Conservation (phyloP, 2,113 vertebrate genomes). For the Gymnogyps californianus region DNA sequence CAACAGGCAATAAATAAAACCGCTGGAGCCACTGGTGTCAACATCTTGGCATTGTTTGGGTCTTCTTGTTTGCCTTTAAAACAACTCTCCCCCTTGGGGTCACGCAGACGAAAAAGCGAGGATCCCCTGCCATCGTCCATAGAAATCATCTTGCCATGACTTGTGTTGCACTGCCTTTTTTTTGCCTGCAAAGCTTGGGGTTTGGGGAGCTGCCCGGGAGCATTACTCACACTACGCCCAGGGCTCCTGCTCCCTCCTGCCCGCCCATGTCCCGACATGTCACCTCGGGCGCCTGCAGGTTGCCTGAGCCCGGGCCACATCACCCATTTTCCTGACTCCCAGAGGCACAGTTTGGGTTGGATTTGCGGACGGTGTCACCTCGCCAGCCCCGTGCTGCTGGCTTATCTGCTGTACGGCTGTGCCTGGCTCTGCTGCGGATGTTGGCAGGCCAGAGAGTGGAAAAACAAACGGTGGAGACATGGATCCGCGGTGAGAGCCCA, state of each 20-base stretch:
- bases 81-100: constrained; percentile 39
- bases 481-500: neutral
- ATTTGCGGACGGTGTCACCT: neutral
- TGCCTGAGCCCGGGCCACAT: accelerated
- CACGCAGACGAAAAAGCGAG: neutral
- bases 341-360: neutral
- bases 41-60: constrained; percentile 66
- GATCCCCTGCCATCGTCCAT: neutral
- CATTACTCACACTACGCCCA: accelerated
- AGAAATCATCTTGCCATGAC: neutral
- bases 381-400: accelerated
- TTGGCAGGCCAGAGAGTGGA: neutral
- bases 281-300: neutral
- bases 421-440: neutral
- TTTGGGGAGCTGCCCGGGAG: neutral
- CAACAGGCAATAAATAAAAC: constrained; percentile 75
- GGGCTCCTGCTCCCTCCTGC: neutral
- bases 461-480: neutral
- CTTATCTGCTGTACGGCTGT: neutral
- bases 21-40: constrained; percentile 75
- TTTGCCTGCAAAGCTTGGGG: neutral
- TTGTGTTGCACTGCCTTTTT: neutral
- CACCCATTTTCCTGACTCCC: neutral
- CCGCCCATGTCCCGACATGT: accelerated
- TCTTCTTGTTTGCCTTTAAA: constrained; percentile 59